Base-by-base conservation (phyloP, 2,888 invertebrate genomes). In the Idaea aversata region DNA sequence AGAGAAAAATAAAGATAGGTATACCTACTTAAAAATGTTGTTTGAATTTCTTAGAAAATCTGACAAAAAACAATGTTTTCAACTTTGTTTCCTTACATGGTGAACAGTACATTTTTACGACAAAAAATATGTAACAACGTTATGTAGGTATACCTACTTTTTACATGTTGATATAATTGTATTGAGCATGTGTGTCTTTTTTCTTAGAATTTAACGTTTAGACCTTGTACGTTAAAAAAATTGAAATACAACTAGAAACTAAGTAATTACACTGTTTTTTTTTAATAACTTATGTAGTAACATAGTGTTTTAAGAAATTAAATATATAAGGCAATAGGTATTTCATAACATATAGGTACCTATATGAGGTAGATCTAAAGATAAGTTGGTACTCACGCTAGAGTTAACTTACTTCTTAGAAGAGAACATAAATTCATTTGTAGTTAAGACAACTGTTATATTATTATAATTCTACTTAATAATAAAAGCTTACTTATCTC, bases 81-180 rank as follows among this genome's bases (percentile, higher is more conserved):
- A 16, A n/a, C 60, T 5, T 63, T 62, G 57, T 57, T 47, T 47
- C 64, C 66, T 63, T 61, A 67, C 64, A 69, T 66, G 67, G 65
- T 59, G 62, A 61, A 64, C 60, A 65, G 63, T 67, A 64, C 47
- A 63, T 61, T 67, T 70, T 64, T 59, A 36, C 47, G 61, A 66
- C 63, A 65, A 65, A 67, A 67, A 63, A 63, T 61, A 36, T 65
- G 67, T 57, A 25, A 59, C 34, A 36, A 57, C 59, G 7, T 47
- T 47, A 6, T 13, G 7, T 13, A 47, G 47, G 13, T 7, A 13
- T 13, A 47, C 47, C 7, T 47, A 13, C 47, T 13, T 47, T 13
- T 25, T 25, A 15, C n/a, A 58, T 58, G 16, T 58, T 15, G 16
- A 63, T 63, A 65, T 68, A 65, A 66, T 25, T 25, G 2, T 25